A percentile compares a stretch with the other conserved stretches of the same genome.
These are phyloP conservation scores for Dromius quadrimaculatus DNA, from an alignment of 2,888 invertebrate genomes.

Conservation along the genomic window DNA sequence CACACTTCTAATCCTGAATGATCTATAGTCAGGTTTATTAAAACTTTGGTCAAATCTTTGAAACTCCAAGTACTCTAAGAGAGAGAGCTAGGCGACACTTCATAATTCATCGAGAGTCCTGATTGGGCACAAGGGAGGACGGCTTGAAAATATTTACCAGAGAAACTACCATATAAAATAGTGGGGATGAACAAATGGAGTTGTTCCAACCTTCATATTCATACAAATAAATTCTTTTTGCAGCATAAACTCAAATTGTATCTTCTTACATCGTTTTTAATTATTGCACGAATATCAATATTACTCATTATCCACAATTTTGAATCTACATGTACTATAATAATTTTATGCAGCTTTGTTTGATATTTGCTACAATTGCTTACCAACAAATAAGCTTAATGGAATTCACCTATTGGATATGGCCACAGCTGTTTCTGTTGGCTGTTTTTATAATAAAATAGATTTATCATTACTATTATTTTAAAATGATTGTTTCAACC, in stretches of 20 bases:
- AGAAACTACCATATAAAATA: slow-evolving; percentile 4
- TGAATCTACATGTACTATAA: too few relatives aligned
- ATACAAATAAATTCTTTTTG: slow-evolving; percentile 11
- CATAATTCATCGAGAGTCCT: slow-evolving; percentile 34
- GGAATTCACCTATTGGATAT: too few relatives aligned
- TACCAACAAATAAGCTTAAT: too few relatives aligned
- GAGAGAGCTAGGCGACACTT: slow-evolving; percentile 18
- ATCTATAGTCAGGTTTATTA: slow-evolving; percentile 48
- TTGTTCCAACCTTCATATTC: not conserved
- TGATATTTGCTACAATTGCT: too few relatives aligned
- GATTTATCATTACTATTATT: too few relatives aligned
- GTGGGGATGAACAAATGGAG: not conserved
- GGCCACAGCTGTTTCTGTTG: too few relatives aligned
- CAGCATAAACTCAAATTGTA: slow-evolving; percentile 20
- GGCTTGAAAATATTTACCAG: slow-evolving; percentile 32
- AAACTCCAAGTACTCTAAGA: slow-evolving; percentile 16
- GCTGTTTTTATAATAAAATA: too few relatives aligned
- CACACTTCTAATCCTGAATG: slow-evolving; percentile 38
- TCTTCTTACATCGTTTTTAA: too few relatives aligned
- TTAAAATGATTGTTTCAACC: too few relatives aligned
- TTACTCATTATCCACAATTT: too few relatives aligned
- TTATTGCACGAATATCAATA: too few relatives aligned
- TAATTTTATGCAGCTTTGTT: too few relatives aligned
- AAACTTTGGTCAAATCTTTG: slow-evolving; percentile 40
- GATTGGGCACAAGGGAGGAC: slow-evolving; percentile 33